Conservation (phyloP, 2,888 invertebrate species). For the Cephonodes hylas region DNA sequence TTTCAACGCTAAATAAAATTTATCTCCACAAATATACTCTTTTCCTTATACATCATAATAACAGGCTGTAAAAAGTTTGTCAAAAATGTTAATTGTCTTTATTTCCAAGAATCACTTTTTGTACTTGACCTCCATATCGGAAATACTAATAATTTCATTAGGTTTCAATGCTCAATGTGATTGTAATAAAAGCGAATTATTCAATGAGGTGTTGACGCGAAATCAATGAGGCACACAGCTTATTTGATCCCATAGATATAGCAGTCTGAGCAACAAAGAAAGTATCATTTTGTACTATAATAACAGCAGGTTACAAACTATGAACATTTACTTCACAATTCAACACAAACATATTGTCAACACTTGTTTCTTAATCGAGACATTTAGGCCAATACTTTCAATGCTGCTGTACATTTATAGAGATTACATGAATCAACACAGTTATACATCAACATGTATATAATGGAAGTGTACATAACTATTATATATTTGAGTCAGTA, state of each 20-base stretch:
- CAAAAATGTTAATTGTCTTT: not conserved
- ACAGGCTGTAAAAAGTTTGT: not conserved
- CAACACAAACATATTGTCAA: conserved; percentile 7
- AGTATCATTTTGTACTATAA: conserved; percentile 5
- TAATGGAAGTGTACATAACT: conserved; percentile 25
- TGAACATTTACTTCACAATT: conserved; percentile 7
- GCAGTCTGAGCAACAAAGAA: conserved; percentile 1
- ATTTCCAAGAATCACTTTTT: not conserved
- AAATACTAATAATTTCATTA: not conserved
- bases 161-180: not conserved
- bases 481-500: conserved; percentile 33
- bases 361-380: conserved; percentile 10
- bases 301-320: not conserved
- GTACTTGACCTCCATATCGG: not conserved
- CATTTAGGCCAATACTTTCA: conserved; percentile 37
- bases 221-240: not conserved
- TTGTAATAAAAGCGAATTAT: not conserved
- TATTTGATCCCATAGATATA: not conserved
- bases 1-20: not conserved
- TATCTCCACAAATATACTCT: not conserved
- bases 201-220: not conserved
- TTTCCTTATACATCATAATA: not conserved
- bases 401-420: conserved; percentile 14
- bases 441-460: conserved; percentile 40
- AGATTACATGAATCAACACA: conserved; percentile 34